Conservation (phyloP, 2,888 invertebrate genomes). For the Pollenia labialis region DNA sequence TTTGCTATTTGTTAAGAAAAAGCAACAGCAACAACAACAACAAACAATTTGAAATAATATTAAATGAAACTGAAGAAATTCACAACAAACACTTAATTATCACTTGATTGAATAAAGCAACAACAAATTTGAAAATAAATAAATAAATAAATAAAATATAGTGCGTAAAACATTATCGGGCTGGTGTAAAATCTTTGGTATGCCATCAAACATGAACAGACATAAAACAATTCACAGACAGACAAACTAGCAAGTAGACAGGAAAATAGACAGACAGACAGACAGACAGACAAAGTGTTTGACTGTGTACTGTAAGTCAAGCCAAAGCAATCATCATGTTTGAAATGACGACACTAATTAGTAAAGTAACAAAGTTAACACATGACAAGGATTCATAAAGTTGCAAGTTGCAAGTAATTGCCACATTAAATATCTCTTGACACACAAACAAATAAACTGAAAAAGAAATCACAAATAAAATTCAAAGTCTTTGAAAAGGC, state of each 20-base stretch:
- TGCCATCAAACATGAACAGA: slow-evolving; percentile 27
- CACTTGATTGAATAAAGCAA: slow-evolving; percentile 30
- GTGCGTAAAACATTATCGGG: slow-evolving; percentile 55
- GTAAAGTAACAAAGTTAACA: slow-evolving; percentile 73
- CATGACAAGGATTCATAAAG: slow-evolving; percentile 74
- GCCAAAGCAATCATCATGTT: slow-evolving; percentile 68
- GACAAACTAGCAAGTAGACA: slow-evolving; percentile 14
- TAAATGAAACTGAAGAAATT: slow-evolving; percentile 6
- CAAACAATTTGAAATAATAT: not conserved
- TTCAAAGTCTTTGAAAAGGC: not conserved
- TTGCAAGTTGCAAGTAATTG: slow-evolving; percentile 64
- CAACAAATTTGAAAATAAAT: slow-evolving; percentile 8
- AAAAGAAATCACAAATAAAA: slow-evolving; percentile 23
- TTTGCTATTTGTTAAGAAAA: slow-evolving; percentile 55
- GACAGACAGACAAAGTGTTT: not conserved
- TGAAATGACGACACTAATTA: slow-evolving; percentile 74
- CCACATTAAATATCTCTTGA: slow-evolving; percentile 54
- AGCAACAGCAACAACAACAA: not conserved
- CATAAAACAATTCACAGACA: not conserved
- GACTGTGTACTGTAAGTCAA: slow-evolving; percentile 46
- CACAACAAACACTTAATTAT: slow-evolving; percentile 69
- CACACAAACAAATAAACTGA: slow-evolving; percentile 26
- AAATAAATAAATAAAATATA: slow-evolving; percentile 60
- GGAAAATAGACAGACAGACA: not conserved
- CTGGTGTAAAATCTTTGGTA: slow-evolving; percentile 60